Evolutionary conservation across 2,113 vertebrate species (phyloP).

Genomic region (Dunckerocampus dactyliophorus): DNA sequence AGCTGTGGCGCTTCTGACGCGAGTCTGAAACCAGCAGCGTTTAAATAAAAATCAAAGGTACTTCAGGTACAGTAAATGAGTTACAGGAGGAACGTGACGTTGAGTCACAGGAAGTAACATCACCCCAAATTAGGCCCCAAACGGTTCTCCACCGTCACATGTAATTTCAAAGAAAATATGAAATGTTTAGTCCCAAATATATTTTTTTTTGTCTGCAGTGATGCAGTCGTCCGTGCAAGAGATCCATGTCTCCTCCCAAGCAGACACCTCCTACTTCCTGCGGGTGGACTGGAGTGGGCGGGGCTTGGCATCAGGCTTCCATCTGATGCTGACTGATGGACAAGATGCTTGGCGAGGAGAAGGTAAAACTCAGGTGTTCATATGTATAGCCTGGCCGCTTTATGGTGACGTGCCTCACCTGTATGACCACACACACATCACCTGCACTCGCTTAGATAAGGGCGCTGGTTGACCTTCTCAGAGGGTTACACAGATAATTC

Average conservation of each 20-base stretch:
- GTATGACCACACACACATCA: constrained; percentile 10
- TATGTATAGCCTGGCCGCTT: background rate
- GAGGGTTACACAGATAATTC: too few species aligned
- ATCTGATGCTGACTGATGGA: constrained; percentile 80
- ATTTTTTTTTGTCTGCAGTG: constrained; percentile 23
- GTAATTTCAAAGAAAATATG: too few species aligned
- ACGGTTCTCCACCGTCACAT: too few species aligned
- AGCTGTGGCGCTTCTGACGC: constrained; percentile 8
- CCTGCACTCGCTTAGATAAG: too few species aligned
- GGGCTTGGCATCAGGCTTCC: constrained; percentile 79
- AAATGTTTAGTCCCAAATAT: background rate
- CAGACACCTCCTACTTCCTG: constrained; percentile 77
- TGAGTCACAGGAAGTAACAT: too few species aligned
- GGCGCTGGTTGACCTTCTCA: too few species aligned
- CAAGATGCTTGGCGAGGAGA: constrained; percentile 82
- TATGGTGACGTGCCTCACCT: constrained; percentile 9
- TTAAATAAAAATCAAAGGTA: background rate
- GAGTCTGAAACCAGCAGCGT: background rate
- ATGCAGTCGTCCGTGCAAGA: constrained; percentile 80
- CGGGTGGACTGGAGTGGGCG: constrained; percentile 77
- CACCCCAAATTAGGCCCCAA: too few species aligned
- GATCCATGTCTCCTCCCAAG: constrained; percentile 74
- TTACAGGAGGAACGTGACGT: background rate
- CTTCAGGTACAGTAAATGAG: background rate
- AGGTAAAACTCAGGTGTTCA: constrained; percentile 71